Base-by-base conservation (phyloP, 2,888 invertebrate genomes). In the Unio delphinus region DNA sequence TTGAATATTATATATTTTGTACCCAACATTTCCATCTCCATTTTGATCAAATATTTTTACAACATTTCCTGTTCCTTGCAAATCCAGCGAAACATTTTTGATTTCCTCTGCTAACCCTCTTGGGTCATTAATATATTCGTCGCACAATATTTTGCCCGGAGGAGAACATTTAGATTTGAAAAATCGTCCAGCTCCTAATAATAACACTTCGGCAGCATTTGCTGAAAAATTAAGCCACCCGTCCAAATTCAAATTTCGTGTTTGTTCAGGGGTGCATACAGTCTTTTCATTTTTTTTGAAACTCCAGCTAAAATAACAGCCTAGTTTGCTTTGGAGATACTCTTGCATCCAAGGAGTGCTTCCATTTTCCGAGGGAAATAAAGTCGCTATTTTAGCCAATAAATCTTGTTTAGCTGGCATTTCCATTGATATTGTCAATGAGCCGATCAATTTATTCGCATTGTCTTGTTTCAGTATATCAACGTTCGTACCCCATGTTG, bases 21-120 rank as follows among this genome's bases (percentile, higher is more conserved):
- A 73, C 8, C 73, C 73, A 7, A 68, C 65, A n/a, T 65, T 68
- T 45, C 73, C 73, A 56, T 73, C 70, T 15, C 73, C 73, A 54
- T 73, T 70, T 3, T 67, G 55, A 55, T 70, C 62, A 61, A 73
- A 73, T 7, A 73, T 54, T 54, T 34, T 28, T 17, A 59, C 26
- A 4, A 17, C 15, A 23, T 30, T 17, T 3, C 63, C 65, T 28
- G 28, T 70, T 7, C 59, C 55, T 57, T 65, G 56, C 28, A 70
- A 55, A 34, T 58, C 67, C 7, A 70, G 28, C 55, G 23, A 55
- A 20, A 64, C 26, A 3, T 60, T 57, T 20, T 61, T 62, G 11
- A 68, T 64, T 60, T 61, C 55, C 4, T 64, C 57, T 23, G n/a
- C 26, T 0, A 73, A 59, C 7, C 4, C 26, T 2, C 17, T 54